These are phyloP conservation scores for Parotocinclus haroldoi DNA, from an alignment of 2,797 vertebrate species.

Conservation along the genomic window DNA sequence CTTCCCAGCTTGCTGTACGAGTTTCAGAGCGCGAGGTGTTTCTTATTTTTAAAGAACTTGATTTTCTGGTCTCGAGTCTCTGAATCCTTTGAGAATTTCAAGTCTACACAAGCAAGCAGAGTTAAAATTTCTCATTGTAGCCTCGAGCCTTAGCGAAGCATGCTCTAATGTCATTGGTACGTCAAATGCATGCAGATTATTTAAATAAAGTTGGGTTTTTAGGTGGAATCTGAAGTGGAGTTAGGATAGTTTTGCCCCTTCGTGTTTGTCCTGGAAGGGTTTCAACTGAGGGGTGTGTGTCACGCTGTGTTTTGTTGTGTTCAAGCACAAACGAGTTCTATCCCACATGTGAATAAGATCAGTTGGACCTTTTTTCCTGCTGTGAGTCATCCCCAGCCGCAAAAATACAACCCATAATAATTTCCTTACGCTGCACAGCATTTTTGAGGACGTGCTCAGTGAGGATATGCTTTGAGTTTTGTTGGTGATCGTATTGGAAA, in stretches of 20 bases:
- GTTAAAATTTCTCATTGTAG: constrained; percentile 3
- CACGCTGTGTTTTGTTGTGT: not conserved
- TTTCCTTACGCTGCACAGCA: not conserved
- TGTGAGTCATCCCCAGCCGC: constrained; percentile 23
- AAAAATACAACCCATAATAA: constrained; percentile 5
- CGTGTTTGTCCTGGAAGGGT: not conserved
- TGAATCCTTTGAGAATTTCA: constrained; percentile 16
- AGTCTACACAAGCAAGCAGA: constrained; percentile 26
- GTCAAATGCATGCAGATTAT: not conserved
- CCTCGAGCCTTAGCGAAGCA: not conserved
- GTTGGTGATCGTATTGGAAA: constrained; percentile 35
- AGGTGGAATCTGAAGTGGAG: not conserved
- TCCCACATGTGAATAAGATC: constrained; percentile 6
- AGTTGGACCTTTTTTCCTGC: constrained; percentile 21
- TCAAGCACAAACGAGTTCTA: not conserved
- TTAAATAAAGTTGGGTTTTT: not conserved
- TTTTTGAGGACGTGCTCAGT: constrained; percentile 7
- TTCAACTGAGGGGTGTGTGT: not conserved
- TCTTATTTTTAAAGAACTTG: constrained; percentile 12
- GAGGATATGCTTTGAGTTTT: constrained; percentile 23
- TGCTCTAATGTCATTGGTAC: not conserved
- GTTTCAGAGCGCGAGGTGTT: constrained; percentile 9
- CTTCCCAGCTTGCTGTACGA: constrained; percentile 7
- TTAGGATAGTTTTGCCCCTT: not conserved
- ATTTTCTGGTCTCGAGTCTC: constrained; percentile 11